Percentiles rank a stretch among this genome's conserved stretches.
Evolutionary conservation across 2,113 vertebrate species (phyloP).

Genomic region (Orycteropus afer): DNA sequence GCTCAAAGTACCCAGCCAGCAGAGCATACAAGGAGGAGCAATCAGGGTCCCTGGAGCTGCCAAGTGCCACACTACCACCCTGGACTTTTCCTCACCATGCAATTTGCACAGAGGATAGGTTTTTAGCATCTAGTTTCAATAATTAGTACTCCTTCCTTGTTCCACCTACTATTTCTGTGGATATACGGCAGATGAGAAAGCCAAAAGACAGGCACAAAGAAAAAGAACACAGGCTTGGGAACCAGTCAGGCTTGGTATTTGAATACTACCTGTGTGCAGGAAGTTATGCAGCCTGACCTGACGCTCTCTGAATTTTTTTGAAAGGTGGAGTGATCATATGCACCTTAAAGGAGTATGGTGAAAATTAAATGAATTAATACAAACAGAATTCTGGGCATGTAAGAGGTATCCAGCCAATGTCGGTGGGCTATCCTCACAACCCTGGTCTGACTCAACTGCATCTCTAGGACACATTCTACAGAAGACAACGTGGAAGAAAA

Average conservation of each 20-base stretch:
- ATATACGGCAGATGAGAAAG: background rate
- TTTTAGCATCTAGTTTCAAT: background rate
- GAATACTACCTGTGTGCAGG: too few species aligned
- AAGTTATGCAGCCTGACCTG: background rate
- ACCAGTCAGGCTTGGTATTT: background rate
- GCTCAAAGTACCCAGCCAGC: background rate
- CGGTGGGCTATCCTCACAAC: background rate
- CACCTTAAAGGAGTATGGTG: background rate
- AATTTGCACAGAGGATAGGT: background rate
- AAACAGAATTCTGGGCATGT: background rate
- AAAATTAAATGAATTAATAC: background rate
- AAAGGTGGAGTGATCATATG: background rate
- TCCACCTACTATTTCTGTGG: background rate
- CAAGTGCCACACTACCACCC: background rate
- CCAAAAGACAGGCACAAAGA: background rate
- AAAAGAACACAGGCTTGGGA: background rate
- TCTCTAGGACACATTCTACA: background rate
- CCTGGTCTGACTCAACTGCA: background rate
- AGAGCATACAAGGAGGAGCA: background rate
- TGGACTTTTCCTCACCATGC: background rate
- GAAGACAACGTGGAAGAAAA: background rate
- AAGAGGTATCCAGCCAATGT: background rate
- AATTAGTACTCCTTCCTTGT: background rate
- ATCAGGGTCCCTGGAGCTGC: background rate
- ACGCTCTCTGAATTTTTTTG: too few species aligned